Conservation (phyloP, 2,113 vertebrate species). For the Gymnarchus niloticus region DNA sequence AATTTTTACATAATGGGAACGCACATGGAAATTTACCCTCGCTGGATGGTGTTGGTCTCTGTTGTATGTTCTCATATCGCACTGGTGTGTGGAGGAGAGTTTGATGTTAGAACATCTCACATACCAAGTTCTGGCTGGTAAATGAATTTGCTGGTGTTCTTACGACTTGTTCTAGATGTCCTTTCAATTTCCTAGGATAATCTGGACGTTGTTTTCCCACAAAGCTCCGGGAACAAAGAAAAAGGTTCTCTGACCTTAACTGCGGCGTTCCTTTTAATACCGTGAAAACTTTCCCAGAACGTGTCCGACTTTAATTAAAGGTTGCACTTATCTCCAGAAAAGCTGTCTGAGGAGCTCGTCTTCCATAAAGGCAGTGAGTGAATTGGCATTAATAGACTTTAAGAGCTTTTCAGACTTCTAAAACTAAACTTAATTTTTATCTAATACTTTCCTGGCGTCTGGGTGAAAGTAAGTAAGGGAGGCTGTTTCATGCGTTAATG, state of each 20-base stretch:
- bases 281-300: background rate
- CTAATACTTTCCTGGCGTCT: slow-evolving; percentile 32
- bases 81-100: background rate
- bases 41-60: slow-evolving; percentile 32
- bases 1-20: slow-evolving; percentile 46
- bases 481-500: slow-evolving; percentile 40
- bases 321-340: background rate
- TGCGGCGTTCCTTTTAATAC: background rate
- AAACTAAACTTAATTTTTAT: slow-evolving; percentile 32
- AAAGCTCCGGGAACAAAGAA: background rate
- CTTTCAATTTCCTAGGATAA: background rate
- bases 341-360: background rate
- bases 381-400: slow-evolving; percentile 26
- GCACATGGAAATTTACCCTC: slow-evolving; percentile 47
- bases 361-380: background rate
- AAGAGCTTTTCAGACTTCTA: slow-evolving; percentile 36
- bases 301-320: background rate
- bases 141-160: too few relatives aligned
- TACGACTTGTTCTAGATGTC: background rate
- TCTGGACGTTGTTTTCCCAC: background rate
- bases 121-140: too few relatives aligned
- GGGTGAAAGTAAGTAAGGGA: slow-evolving; percentile 22
- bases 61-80: background rate
- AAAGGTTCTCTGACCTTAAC: background rate
- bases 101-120: too few relatives aligned